A percentile compares a stretch with the other conserved stretches of the same genome.
These are phyloP conservation scores for Octodonta nipae DNA, from an alignment of 2,888 invertebrate species.

Conservation along the genomic window DNA sequence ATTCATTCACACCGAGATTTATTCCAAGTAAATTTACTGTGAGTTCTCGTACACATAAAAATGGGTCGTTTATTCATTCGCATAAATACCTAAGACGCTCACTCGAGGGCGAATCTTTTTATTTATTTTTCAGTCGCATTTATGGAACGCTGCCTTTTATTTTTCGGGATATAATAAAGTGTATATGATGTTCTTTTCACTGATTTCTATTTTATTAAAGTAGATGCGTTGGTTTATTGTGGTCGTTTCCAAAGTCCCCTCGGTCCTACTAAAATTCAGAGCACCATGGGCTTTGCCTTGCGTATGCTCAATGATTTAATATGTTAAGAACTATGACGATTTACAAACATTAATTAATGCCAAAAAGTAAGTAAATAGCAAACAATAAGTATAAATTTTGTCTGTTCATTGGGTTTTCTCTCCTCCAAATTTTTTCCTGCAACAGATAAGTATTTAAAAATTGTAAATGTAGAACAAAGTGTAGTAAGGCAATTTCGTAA, in stretches of 20 bases:
- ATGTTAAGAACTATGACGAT: too few species aligned
- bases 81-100: constrained; percentile 29
- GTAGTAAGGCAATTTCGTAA: too few species aligned
- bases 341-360: too few species aligned
- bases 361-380: too few species aligned
- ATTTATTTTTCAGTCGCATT: constrained; percentile 26
- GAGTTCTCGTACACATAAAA: constrained; percentile 27
- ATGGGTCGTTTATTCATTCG: constrained; percentile 29
- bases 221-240: constrained; percentile 22
- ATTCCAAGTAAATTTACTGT: constrained; percentile 27
- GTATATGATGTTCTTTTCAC: constrained; percentile 27
- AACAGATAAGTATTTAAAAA: too few species aligned
- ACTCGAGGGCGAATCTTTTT: constrained; percentile 26
- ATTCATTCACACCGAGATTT: constrained; percentile 31
- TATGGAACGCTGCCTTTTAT: constrained; percentile 28
- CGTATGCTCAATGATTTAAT: too few species aligned
- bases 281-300: too few species aligned
- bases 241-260: constrained; percentile 9
- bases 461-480: too few species aligned
- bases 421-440: too few species aligned
- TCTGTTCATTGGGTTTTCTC: too few species aligned
- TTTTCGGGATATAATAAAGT: constrained; percentile 29
- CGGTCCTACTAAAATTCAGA: too few species aligned
- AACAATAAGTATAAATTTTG: too few species aligned
- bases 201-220: constrained; percentile 30